phyloP scores from a whole-genome alignment of 2,113 vertebrate genomes.

The Indri indri region DNA sequence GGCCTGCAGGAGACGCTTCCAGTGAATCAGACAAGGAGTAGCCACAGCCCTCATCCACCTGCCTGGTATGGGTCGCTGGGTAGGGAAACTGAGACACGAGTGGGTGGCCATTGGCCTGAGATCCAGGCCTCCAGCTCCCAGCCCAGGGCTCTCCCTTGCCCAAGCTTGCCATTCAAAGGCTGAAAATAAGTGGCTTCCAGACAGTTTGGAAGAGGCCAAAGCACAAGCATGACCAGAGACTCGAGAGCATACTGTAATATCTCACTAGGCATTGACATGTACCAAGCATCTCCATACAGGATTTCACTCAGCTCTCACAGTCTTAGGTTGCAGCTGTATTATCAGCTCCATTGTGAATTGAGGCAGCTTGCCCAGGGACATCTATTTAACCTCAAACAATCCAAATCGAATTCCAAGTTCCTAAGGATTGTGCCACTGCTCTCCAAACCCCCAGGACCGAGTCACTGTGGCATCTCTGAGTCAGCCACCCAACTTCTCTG shows the following conservation, averaged over 20 bases:
- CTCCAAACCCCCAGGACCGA: background rate
- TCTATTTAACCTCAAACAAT: background rate
- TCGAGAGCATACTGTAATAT: accelerated
- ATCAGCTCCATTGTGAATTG: background rate
- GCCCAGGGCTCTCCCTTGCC: background rate
- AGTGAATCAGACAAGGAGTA: background rate
- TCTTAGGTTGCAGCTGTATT: background rate
- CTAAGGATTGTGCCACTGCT: background rate
- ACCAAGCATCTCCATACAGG: background rate
- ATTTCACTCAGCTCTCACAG: background rate
- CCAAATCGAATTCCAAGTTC: background rate
- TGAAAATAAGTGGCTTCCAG: background rate
- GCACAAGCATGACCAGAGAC: background rate
- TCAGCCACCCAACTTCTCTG: background rate
- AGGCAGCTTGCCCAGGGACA: background rate
- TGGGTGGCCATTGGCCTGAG: background rate
- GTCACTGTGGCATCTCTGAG: background rate
- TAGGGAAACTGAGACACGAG: background rate
- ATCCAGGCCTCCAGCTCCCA: background rate
- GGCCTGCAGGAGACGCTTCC: background rate
- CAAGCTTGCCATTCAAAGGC: background rate
- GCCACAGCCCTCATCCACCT: background rate
- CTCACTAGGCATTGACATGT: background rate
- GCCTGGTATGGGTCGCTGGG: background rate
- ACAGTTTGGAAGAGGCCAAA: background rate